Conservation (phyloP, 2,797 vertebrate species). For the Tarsius wallacei region DNA sequence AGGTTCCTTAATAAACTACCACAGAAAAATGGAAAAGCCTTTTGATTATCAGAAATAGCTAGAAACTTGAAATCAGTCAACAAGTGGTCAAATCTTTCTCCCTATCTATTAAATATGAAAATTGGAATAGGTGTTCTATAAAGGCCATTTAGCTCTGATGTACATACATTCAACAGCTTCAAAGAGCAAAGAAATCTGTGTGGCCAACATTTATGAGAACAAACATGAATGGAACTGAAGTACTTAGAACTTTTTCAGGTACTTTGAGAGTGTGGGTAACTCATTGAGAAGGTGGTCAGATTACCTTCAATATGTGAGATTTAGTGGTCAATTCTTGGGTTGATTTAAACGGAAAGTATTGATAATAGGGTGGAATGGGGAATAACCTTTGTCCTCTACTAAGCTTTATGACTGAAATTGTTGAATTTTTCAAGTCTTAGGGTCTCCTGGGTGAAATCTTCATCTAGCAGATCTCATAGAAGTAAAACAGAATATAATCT, state of each 20-base stretch:
- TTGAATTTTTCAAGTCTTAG: constrained; percentile 33
- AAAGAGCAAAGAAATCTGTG: neutral
- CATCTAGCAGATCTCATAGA: neutral
- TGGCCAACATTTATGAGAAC: constrained; percentile 42
- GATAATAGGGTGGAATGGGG: neutral
- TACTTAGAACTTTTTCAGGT: neutral
- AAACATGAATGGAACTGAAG: neutral
- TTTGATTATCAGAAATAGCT: neutral
- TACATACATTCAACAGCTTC: neutral
- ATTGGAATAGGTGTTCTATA: neutral
- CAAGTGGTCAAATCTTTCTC: neutral
- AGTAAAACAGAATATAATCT: neutral
- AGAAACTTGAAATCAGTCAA: constrained; percentile 18
- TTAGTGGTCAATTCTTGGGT: too few species aligned
- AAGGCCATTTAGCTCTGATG: neutral
- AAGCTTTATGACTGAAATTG: constrained; percentile 22
- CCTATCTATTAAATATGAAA: constrained; percentile 21
- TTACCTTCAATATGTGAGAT: neutral
- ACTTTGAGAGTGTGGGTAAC: neutral
- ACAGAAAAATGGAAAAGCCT: neutral
- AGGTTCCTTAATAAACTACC: neutral
- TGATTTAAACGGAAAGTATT: neutral
- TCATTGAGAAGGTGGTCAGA: neutral
- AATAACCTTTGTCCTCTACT: neutral
- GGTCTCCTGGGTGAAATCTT: neutral